Evolutionary conservation across 2,888 invertebrate species (phyloP).

Genomic region (Drosophila pseudotakahashii): DNA sequence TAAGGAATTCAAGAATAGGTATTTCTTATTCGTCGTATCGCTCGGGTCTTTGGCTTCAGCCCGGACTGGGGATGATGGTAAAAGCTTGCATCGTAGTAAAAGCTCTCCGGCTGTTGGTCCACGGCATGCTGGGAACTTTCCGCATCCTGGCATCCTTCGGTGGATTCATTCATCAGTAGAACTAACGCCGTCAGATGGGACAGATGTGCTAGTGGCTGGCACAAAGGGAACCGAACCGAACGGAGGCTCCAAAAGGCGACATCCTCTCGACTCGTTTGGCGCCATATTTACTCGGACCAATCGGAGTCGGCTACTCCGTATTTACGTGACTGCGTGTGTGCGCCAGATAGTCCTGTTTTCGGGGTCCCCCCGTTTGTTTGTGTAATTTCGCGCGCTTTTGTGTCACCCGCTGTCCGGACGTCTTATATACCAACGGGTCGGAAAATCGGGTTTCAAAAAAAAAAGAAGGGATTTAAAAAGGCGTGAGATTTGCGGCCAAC

Average conservation of each 20-base stretch:
- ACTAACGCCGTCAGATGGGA: conserved; percentile 69
- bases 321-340: conserved; percentile 25
- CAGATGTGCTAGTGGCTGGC: conserved; percentile 53
- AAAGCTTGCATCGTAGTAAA: conserved; percentile 69
- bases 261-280: conserved; percentile 59
- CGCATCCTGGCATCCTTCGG: conserved; percentile 63
- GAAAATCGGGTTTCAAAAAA: conserved; percentile 41
- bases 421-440: conserved; percentile 21
- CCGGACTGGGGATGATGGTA: conserved; percentile 12
- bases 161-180: conserved; percentile 76
- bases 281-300: conserved; percentile 67
- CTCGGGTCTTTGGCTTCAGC: not conserved
- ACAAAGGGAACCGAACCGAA: conserved; percentile 39
- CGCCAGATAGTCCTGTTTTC: conserved; percentile 23
- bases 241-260: conserved; percentile 38
- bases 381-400: conserved; percentile 73
- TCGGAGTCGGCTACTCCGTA: conserved; percentile 27
- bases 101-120: conserved; percentile 57
- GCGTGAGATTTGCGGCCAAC: conserved; percentile 56
- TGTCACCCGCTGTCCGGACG: conserved; percentile 49
- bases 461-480: conserved; percentile 42
- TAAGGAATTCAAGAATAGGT: not conserved
- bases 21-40: not conserved
- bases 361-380: conserved; percentile 35
- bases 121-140: conserved; percentile 60